These are phyloP conservation scores for Chromis chromis DNA, from an alignment of 2,797 vertebrate genomes.

Conservation along the genomic window DNA sequence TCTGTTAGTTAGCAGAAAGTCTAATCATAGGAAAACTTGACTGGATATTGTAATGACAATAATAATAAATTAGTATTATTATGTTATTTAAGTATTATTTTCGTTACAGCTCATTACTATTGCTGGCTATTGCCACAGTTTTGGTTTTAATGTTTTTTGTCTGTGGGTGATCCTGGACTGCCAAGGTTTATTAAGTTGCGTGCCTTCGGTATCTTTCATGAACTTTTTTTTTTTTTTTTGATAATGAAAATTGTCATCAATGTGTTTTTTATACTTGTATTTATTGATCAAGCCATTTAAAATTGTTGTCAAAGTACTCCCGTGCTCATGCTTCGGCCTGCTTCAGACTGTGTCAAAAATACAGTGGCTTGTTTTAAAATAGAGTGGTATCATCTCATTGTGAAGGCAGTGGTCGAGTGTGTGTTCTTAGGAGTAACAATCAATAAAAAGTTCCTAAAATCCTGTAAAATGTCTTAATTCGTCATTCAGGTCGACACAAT, in stretches of 20 bases:
- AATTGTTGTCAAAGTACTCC: constrained; percentile 87
- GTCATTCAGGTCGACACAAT: constrained; percentile 69
- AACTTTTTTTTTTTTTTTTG: constrained; percentile 68
- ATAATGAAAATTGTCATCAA: constrained; percentile 82
- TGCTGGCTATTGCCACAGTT: constrained; percentile 88
- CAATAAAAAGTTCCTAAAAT: constrained; percentile 60
- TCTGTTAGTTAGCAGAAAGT: constrained; percentile 91
- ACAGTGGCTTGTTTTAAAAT: constrained; percentile 36
- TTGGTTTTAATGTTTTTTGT: constrained; percentile 84
- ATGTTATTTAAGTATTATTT: constrained; percentile 97
- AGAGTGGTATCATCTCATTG: constrained; percentile 73
- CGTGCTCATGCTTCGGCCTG: constrained; percentile 64
- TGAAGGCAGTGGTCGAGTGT: constrained; percentile 47
- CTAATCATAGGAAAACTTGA: constrained; percentile 95
- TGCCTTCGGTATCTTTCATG: constrained; percentile 88
- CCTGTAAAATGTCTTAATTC: constrained; percentile 77
- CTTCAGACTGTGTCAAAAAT: constrained; percentile 59
- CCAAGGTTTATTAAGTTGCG: constrained; percentile 91
- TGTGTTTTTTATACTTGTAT: constrained; percentile 90
- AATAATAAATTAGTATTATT: constrained; percentile 88
- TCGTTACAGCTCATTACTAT: constrained; percentile 88
- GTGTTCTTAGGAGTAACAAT: constrained; percentile 45
- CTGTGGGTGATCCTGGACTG: constrained; percentile 89
- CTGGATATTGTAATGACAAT: constrained; percentile 96
- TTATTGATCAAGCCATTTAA: constrained; percentile 99